Evolutionary conservation across 2,113 vertebrate genomes (phyloP), one percentile per base, ranked within the genome.

Genomic region (Vidua chalybeata): DNA sequence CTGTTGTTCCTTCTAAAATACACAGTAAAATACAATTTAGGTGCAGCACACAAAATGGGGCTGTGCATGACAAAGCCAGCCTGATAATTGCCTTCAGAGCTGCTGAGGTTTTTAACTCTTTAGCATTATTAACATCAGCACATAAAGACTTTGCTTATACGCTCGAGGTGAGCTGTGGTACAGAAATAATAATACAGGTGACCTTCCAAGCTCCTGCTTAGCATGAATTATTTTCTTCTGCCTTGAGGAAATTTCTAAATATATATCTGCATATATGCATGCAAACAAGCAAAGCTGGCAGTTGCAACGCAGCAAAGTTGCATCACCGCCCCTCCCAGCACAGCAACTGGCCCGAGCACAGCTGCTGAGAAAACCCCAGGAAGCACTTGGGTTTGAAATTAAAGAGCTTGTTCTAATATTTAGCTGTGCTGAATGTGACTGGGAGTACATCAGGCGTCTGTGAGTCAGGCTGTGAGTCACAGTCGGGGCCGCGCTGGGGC

Each of bases 381-480:
- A 91, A 95, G 87, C 10, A 7, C 51, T 33, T 0, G 15, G 64
- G 26, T 24, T 71, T 55, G 87, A 58, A 71, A 87, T 91, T 33
- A 86, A 80, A 91, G 87, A 77, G 68, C 85, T 62, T 14, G 55
- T 28, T 91, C 87, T 37, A 79, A 51, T 71, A 21, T 52, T 73
- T 16, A 41, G 75, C 93, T n/a, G 23, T 35, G 91, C 54, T 69
- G 41, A 64, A 61, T 77, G 35, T 54, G 84, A 9, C 74, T 55
- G 86, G 15, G 79, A 76, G 77, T 22, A 1, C 75, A 15, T 39
- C 87, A 92, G 94, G 89, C 39, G 33, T 63, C 56, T 9, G 76
- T 91, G 96, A 96, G 93, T 94, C 96, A 90, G 90, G 77, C 16
- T 85, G 95, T 92, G 95, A 95, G 88, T 94, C 93, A 93, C 66